phyloP scores from a whole-genome alignment of 2,113 vertebrate genomes.

The Ellobius talpinus region DNA sequence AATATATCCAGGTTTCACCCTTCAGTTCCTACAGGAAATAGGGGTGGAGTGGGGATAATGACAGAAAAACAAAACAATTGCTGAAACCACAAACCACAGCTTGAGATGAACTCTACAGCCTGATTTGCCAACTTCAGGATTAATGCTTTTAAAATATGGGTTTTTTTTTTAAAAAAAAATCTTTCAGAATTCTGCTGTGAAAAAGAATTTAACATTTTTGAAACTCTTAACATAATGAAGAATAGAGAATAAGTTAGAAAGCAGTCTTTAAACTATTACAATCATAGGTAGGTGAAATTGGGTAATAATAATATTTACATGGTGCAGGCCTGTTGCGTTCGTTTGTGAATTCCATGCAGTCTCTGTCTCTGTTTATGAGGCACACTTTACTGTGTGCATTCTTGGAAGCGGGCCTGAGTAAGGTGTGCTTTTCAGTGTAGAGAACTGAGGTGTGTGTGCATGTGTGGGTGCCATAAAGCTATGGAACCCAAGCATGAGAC shows the following conservation, averaged over 20 bases:
- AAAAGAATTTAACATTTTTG: background rate
- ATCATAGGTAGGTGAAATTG: background rate
- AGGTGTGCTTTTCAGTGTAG: background rate
- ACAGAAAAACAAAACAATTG: background rate
- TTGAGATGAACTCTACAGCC: background rate
- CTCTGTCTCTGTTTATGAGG: slow-evolving; percentile 21
- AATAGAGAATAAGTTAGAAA: slow-evolving; percentile 41
- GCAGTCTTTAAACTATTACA: slow-evolving; percentile 15
- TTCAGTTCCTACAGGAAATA: slow-evolving; percentile 88
- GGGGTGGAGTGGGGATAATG: background rate
- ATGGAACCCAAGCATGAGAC: background rate
- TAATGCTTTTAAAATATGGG: background rate
- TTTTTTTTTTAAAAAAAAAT: background rate
- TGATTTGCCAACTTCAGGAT: background rate
- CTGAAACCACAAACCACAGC: slow-evolving; percentile 15
- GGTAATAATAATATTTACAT: background rate
- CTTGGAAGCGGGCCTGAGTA: background rate
- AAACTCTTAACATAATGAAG: slow-evolving; percentile 4
- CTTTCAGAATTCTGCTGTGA: slow-evolving; percentile 68
- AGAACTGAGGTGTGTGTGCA: background rate
- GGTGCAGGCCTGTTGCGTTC: background rate
- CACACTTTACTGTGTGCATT: background rate
- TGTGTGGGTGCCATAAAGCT: background rate
- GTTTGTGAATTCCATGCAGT: slow-evolving; percentile 12
- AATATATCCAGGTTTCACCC: slow-evolving; percentile 91